A percentile compares a stretch with the other conserved stretches of the same genome.
These are phyloP conservation scores for Habroteleia sp. DNA, from an alignment of 2,888 invertebrate genomes.

Conservation along the genomic window DNA sequence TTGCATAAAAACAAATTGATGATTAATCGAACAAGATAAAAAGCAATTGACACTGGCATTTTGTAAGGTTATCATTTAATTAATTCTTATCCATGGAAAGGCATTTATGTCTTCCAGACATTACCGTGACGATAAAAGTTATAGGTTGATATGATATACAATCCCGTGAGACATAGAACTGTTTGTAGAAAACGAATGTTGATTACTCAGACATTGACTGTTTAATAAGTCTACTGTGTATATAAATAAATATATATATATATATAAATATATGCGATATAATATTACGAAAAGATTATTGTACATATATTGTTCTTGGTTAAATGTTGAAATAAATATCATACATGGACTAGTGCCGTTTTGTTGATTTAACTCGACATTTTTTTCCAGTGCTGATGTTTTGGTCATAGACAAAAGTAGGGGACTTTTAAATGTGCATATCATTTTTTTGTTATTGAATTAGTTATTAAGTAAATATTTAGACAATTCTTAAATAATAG, in stretches of 20 bases:
- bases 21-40: conserved; percentile 11
- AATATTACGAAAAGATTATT: conserved; percentile 52
- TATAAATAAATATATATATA: conserved; percentile 48
- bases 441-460: no score
- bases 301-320: conserved; percentile 63
- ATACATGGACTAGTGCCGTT: conserved; percentile 39
- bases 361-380: no score
- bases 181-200: conserved; percentile 54
- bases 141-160: conserved; percentile 38
- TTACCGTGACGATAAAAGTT: conserved; percentile 7
- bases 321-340: conserved; percentile 62
- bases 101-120: conserved; percentile 13
- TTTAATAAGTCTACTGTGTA: conserved; percentile 56
- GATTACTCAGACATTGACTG: conserved; percentile 53
- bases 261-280: conserved; percentile 41
- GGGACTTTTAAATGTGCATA: no score
- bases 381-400: no score
- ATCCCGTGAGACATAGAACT: conserved; percentile 39
- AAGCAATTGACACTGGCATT: conserved; percentile 14
- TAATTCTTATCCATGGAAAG: conserved; percentile 32
- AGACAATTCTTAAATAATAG: no score
- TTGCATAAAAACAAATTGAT: conserved; percentile 18
- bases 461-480: no score
- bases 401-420: no score
- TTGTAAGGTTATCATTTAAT: conserved; percentile 10